Percentiles rank a stretch among this genome's conserved stretches.
phyloP scores from a whole-genome alignment of 2,113 vertebrate genomes.

The Picathartes gymnocephalus region DNA sequence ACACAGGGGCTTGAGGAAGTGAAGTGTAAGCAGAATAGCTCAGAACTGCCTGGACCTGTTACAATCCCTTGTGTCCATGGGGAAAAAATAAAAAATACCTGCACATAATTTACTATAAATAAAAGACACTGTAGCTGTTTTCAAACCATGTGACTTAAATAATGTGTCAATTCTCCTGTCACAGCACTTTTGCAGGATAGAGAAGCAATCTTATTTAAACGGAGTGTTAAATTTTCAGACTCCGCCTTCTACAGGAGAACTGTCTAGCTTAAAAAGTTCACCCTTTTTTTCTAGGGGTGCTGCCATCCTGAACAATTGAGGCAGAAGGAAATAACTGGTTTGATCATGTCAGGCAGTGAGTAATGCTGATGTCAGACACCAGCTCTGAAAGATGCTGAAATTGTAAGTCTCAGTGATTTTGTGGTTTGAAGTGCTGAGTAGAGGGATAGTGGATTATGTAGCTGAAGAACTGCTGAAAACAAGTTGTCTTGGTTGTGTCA shows the following conservation, averaged over 20 bases:
- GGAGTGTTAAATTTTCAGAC: not conserved
- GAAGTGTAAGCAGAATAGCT: not conserved
- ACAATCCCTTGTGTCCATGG: not conserved
- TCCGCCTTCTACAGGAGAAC: not conserved
- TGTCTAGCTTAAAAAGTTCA: not conserved
- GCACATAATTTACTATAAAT: not conserved
- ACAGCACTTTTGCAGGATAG: not conserved
- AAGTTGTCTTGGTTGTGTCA: constrained; percentile 31
- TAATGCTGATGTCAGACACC: constrained; percentile 19
- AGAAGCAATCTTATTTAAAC: constrained; percentile 3
- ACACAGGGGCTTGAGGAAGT: not conserved
- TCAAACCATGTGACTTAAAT: not conserved
- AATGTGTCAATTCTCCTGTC: not conserved
- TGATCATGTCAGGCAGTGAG: constrained; percentile 8
- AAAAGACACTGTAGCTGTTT: not conserved
- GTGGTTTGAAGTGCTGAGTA: constrained; percentile 33
- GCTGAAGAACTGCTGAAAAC: constrained; percentile 37
- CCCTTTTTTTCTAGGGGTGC: not conserved
- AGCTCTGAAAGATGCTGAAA: constrained; percentile 7
- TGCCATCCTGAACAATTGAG: constrained; percentile 16
- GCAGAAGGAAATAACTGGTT: constrained; percentile 21
- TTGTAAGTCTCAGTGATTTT: not conserved
- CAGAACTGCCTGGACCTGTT: accelerated
- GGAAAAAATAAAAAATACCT: not conserved
- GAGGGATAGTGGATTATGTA: constrained; percentile 1